Evolutionary conservation across 2,113 vertebrate species (phyloP).

Genomic region (Callipepla squamata): DNA sequence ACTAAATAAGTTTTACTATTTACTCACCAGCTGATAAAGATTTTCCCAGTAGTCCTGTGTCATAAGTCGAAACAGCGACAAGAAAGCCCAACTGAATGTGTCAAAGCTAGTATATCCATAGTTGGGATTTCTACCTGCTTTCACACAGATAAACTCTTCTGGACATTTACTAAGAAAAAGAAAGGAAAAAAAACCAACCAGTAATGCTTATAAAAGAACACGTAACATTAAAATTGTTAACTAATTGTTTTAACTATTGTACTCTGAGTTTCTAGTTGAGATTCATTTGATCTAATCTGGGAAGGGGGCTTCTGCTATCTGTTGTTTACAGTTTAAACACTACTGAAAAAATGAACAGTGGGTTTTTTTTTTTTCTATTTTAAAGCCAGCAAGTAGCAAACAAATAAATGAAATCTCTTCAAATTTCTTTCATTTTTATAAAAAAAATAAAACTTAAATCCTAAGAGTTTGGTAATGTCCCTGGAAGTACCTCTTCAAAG

Average conservation of each 20-base stretch:
- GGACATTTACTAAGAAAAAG: constrained; percentile 85
- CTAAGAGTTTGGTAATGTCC: background rate
- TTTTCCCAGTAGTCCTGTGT: constrained; percentile 97
- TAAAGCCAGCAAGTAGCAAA: background rate
- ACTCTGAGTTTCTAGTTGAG: background rate
- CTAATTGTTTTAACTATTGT: background rate
- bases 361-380: background rate
- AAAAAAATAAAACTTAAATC: background rate
- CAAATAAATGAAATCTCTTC: background rate
- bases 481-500: background rate
- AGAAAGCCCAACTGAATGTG: constrained; percentile 94
- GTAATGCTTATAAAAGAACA: background rate
- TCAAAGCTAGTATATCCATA: constrained; percentile 96
- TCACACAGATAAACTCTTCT: constrained; percentile 80
- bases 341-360: background rate
- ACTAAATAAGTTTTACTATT: background rate
- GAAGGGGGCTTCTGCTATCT: background rate
- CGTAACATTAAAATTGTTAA: background rate
- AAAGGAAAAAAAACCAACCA: background rate
- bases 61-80: constrained; percentile 95
- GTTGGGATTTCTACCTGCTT: constrained; percentile 87
- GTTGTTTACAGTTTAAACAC: background rate
- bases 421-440: background rate
- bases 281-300: background rate
- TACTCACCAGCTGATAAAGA: constrained; percentile 91